A percentile compares a stretch with the other conserved stretches of the same genome.
These are phyloP conservation scores for Anhinga anhinga DNA, from an alignment of 2,113 vertebrate species.

Conservation along the genomic window DNA sequence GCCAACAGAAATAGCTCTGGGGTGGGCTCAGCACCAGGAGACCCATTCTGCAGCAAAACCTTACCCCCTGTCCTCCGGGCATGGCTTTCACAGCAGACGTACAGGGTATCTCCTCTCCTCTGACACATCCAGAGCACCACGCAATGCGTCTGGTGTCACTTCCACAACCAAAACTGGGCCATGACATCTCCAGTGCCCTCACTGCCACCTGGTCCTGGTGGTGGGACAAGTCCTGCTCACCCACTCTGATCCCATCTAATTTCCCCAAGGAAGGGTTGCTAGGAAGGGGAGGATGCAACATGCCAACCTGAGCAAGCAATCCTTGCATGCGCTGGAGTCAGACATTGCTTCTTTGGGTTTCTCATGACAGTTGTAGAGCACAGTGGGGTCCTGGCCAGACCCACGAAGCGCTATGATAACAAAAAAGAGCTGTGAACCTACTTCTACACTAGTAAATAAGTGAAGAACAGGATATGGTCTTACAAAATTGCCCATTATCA, in stretches of 20 bases:
- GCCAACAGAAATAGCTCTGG: background rate
- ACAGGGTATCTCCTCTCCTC: background rate
- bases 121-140: background rate
- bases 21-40: background rate
- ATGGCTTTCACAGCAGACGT: background rate
- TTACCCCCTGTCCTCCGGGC: background rate
- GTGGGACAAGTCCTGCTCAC: background rate
- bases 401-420: background rate
- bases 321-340: background rate
- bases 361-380: background rate
- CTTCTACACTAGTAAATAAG: background rate
- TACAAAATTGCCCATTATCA: background rate
- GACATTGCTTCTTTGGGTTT: background rate
- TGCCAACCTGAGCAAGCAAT: fast-evolving
- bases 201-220: background rate
- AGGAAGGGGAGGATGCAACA: background rate
- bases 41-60: background rate
- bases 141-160: background rate
- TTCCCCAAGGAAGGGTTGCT: background rate
- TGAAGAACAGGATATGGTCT: background rate
- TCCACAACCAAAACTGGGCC: background rate
- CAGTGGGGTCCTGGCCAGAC: too few relatives aligned
- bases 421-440: background rate
- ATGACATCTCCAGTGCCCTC: background rate
- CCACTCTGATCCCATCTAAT: background rate